A percentile compares a stretch with the other conserved stretches of the same genome.
phyloP scores from a whole-genome alignment of 2,113 vertebrate genomes.

The Brienomyrus longianalis region DNA sequence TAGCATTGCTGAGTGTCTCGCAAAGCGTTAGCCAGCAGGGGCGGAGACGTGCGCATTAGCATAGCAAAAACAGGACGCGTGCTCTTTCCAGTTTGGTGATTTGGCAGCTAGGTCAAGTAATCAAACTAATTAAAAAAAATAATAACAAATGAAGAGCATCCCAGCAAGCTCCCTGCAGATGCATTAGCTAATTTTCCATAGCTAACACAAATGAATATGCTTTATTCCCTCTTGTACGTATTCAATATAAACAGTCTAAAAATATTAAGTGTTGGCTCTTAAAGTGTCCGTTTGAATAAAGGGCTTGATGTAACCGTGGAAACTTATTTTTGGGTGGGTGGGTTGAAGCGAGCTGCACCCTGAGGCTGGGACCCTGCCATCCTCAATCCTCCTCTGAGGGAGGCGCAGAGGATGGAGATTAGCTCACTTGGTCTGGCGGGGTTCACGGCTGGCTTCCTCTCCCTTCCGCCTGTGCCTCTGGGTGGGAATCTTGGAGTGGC shows the following conservation, averaged over 20 bases:
- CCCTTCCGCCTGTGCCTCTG: neutral
- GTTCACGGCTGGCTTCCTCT: neutral
- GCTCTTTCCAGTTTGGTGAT: neutral
- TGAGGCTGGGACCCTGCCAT: neutral
- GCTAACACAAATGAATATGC: neutral
- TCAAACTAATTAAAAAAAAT: neutral
- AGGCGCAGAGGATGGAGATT: neutral
- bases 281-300: neutral
- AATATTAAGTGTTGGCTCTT: neutral
- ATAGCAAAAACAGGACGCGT: neutral
- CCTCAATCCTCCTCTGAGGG: neutral
- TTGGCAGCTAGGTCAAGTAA: neutral
- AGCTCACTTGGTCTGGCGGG: neutral
- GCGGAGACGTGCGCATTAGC: neutral
- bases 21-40: neutral
- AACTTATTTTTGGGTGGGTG: neutral
- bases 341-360: neutral
- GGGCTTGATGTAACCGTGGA: neutral
- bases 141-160: neutral
- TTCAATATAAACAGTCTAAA: neutral
- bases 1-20: neutral
- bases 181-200: neutral
- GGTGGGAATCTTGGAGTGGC: neutral
- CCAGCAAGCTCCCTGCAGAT: neutral
- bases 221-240: neutral